These are phyloP conservation scores for Phaonia tiefii DNA, from an alignment of 2,888 invertebrate genomes.

Conservation along the genomic window DNA sequence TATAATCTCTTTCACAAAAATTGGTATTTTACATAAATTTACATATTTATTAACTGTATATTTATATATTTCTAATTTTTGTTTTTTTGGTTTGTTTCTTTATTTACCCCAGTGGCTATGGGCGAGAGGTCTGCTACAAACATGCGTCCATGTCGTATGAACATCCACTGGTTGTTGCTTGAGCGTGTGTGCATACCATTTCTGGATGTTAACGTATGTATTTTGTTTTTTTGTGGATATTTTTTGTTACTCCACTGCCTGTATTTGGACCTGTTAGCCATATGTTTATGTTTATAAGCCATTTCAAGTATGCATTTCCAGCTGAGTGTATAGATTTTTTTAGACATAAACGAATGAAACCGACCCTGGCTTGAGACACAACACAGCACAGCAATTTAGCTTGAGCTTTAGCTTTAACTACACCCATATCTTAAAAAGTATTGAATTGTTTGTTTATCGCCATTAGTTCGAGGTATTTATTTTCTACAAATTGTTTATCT, in stretches of 20 bases:
- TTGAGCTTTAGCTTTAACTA: not conserved
- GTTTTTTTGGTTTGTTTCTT: slow-evolving; percentile 1
- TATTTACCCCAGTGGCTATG: not conserved
- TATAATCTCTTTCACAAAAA: not conserved
- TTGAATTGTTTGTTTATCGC: not conserved
- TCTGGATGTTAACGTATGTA: not conserved
- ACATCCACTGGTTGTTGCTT: not conserved
- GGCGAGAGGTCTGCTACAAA: not conserved
- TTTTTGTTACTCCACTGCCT: slow-evolving; percentile 10
- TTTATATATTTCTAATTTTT: not conserved
- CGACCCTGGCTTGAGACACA: slow-evolving; percentile 43
- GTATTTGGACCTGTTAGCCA: slow-evolving; percentile 13
- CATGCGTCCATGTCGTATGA: not conserved
- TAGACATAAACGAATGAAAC: slow-evolving; percentile 21
- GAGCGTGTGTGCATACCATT: slow-evolving; percentile 20
- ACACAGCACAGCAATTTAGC: slow-evolving; percentile 10
- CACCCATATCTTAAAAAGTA: slow-evolving; percentile 10
- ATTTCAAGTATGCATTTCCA: slow-evolving; percentile 36
- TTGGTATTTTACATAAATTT: slow-evolving; percentile 34
- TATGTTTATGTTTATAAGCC: slow-evolving; percentile 27
- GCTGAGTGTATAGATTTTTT: not conserved
- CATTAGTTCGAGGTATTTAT: not conserved
- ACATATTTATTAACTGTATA: slow-evolving; percentile 42
- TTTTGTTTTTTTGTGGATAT: no score
- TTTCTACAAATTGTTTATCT: slow-evolving; percentile 33